A percentile compares a stretch with the other conserved stretches of the same genome.
Evolutionary conservation across 2,113 vertebrate genomes (phyloP).

Genomic region (Tragelaphus buxtoni): DNA sequence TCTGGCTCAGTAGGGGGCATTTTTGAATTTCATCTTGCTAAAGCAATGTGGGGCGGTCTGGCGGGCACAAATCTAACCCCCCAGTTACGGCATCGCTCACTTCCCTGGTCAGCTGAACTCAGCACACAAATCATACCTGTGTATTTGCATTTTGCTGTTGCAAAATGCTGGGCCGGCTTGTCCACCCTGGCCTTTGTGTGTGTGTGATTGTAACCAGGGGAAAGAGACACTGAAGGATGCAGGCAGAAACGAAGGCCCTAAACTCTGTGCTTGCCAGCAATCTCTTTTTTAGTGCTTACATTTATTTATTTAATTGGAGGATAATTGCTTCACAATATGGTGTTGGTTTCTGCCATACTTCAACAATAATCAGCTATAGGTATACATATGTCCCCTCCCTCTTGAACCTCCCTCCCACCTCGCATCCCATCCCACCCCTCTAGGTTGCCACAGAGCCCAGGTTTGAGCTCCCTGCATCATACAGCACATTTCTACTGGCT

Average conservation of each 20-base stretch:
- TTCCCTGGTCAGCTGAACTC: not conserved
- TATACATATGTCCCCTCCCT: not conserved
- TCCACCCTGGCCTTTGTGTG: not conserved
- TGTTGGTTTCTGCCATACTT: not conserved
- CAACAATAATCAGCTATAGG: not conserved
- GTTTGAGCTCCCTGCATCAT: not conserved
- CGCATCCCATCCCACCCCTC: not conserved
- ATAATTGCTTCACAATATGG: not conserved
- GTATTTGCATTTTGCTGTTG: not conserved
- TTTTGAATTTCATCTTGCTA: not conserved
- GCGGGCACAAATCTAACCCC: not conserved
- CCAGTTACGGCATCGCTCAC: not conserved
- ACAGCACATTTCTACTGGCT: not conserved
- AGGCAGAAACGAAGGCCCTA: not conserved
- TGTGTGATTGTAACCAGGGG: not conserved
- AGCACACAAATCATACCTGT: not conserved
- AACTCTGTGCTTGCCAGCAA: not conserved
- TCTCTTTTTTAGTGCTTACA: not conserved
- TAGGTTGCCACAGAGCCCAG: not conserved
- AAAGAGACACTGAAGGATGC: not conserved
- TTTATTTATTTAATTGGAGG: not conserved
- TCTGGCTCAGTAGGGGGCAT: not conserved
- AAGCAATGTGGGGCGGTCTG: not conserved
- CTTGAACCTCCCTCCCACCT: not conserved
- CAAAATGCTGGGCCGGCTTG: not conserved